Evolutionary conservation across 1,140 invertebrate genomes (phyloP), one percentile per base, ranked within the genome.

Genomic region (Kradibia gibbosae): DNA sequence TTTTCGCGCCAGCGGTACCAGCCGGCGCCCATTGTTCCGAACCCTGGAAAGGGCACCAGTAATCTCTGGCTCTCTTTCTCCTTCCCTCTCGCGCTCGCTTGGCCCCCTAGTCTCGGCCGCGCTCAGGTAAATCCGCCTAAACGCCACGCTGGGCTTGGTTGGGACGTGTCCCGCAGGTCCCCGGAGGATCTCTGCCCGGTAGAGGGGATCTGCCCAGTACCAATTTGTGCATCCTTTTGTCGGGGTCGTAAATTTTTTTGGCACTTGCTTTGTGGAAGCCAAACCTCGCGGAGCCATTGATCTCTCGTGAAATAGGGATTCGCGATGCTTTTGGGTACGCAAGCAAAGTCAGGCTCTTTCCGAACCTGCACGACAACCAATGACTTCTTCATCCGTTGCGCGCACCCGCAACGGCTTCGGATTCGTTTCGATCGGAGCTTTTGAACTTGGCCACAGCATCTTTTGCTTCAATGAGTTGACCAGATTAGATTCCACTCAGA

Each of bases 1-100:
- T 75, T 53, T 67, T 67, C 55, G 55, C 70, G 79, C 45, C 79
- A 80, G 57, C 65, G 73, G 82, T 78, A 84, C 86, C 82, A 83
- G 82, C 77, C 42, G 74, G 28, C 45, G 31, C 3, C 17, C 48
- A 77, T 85, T 82, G 85, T 84, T 82, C 80, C 39, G 42, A 50
- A 13, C 60, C 20, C 34, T 42, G 13, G 50, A 53, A 53, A 53
- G 73, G 20, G 22, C 65, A 34, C 62, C 55, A n/a, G 65, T 34
- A 42, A 36, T 57, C 15, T 48, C 60, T 65, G 34, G 15, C 55
- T n/a, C n/a, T n/a, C n/a, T n/a, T n/a, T n/a, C n/a, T n/a, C n/a
- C n/a, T n/a, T 31, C 39, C 17, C 39, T 48, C 42, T 71, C n/a
- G 15, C 36, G 28, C 15, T 13, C 31, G 20, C 17, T 31, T 3